phyloP scores from a whole-genome alignment of 1,140 invertebrate genomes.

The Plectrocnemia conspersa region DNA sequence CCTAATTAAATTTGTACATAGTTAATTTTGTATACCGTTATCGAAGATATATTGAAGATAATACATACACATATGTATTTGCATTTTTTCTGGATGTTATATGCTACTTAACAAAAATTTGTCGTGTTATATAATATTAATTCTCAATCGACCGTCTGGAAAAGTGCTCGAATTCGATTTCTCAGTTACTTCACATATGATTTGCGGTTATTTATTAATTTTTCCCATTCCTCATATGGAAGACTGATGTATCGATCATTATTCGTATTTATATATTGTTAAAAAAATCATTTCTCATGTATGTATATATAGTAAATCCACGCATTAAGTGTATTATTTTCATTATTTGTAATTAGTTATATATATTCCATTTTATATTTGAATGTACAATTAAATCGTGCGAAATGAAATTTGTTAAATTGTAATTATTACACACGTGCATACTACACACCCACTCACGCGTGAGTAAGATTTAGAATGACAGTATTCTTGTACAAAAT shows the following conservation, averaged over 20 bases:
- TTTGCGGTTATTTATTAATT: conserved; percentile 2
- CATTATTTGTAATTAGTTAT: background rate
- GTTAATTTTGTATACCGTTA: no score
- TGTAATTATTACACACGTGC: conserved; percentile 6
- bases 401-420: background rate
- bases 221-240: conserved; percentile 16
- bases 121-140: background rate
- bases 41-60: no score
- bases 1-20: no score
- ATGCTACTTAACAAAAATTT: background rate
- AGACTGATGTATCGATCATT: conserved; percentile 18
- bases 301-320: background rate
- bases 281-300: background rate
- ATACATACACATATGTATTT: no score
- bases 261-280: conserved; percentile 6
- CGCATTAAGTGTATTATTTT: background rate
- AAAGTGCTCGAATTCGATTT: no score
- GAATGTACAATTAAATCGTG: background rate
- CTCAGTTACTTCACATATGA: background rate
- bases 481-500: conserved; percentile 31
- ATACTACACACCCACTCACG: background rate
- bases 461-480: conserved; percentile 8
- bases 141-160: no score
- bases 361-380: background rate
- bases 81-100: background rate